Percentiles rank a stretch among this genome's conserved stretches.
Evolutionary conservation across 2,888 invertebrate genomes (phyloP).

Genomic region (Catocala nupta): DNA sequence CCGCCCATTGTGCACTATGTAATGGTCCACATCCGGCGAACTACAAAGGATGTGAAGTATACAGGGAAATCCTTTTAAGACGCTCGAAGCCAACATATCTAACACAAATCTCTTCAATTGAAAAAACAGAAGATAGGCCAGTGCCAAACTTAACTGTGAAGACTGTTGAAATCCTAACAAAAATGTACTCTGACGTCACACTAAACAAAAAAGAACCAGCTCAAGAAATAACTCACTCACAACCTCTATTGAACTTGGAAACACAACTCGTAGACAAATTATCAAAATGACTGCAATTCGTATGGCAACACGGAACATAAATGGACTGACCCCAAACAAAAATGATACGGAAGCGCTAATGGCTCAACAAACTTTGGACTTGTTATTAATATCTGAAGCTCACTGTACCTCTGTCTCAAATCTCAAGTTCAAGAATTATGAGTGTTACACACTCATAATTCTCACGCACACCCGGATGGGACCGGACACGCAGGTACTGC

Average conservation of each 20-base stretch:
- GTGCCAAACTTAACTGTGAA: too few relatives aligned
- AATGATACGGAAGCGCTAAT: constrained; percentile 12
- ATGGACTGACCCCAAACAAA: constrained; percentile 29
- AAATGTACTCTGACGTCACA: too few relatives aligned
- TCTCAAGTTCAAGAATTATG: background rate
- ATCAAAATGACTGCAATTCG: constrained; percentile 5
- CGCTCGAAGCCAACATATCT: background rate
- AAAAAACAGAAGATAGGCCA: background rate
- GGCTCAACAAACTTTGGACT: constrained; percentile 17
- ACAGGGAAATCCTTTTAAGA: background rate
- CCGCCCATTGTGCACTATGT: background rate
- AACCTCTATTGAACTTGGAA: too few relatives aligned
- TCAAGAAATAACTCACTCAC: too few relatives aligned
- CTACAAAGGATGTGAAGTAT: background rate
- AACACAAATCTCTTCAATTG: too few relatives aligned
- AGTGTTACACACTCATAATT: constrained; percentile 2
- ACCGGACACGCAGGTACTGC: constrained; percentile 34
- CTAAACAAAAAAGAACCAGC: too few relatives aligned
- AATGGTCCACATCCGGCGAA: background rate
- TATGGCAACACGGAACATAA: constrained; percentile 34
- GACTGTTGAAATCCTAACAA: too few relatives aligned
- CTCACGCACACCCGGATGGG: constrained; percentile 35
- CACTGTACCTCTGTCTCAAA: too few relatives aligned
- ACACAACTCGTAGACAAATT: too few relatives aligned
- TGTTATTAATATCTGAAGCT: constrained; percentile 32